Conservation (phyloP, 2,888 invertebrate genomes). For the Archips crataeganus region DNA sequence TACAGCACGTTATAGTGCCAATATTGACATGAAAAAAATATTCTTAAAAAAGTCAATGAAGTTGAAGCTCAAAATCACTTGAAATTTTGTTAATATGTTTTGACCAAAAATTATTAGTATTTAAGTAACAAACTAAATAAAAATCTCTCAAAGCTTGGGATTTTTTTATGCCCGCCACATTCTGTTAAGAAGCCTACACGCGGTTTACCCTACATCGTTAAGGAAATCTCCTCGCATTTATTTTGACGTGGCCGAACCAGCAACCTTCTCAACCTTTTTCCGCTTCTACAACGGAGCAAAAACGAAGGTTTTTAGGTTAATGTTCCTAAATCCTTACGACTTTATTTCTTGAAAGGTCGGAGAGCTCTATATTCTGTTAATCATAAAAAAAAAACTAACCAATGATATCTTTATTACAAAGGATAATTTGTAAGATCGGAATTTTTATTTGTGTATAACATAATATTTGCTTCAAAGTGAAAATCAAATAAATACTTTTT, state of each 20-base stretch:
- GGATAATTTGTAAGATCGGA: no score
- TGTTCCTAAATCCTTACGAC: conserved; percentile 26
- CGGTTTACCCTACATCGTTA: conserved; percentile 29
- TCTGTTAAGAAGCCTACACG: conserved; percentile 29
- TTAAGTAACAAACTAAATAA: conserved; percentile 11
- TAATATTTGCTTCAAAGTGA: no score
- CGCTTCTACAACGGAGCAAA: conserved; percentile 35
- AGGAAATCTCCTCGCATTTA: conserved; percentile 35
- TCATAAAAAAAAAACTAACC: not conserved
- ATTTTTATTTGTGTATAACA: no score
- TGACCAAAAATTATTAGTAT: not conserved
- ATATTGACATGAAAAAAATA: no score
- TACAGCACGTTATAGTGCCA: no score
- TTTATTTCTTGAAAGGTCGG: conserved; percentile 17
- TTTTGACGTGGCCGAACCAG: conserved; percentile 29
- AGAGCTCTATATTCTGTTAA: conserved; percentile 13
- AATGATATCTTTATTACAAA: not conserved
- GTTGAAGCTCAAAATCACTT: not conserved
- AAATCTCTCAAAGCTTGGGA: conserved; percentile 7
- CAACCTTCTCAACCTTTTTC: conserved; percentile 35
- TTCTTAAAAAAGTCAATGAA: not conserved
- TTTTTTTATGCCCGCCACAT: conserved; percentile 18
- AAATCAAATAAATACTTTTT: no score
- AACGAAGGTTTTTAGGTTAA: conserved; percentile 32
- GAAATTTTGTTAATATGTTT: not conserved